These are phyloP conservation scores for Saguinus imperator DNA, from an alignment of 2,113 vertebrate genomes.

Conservation along the genomic window DNA sequence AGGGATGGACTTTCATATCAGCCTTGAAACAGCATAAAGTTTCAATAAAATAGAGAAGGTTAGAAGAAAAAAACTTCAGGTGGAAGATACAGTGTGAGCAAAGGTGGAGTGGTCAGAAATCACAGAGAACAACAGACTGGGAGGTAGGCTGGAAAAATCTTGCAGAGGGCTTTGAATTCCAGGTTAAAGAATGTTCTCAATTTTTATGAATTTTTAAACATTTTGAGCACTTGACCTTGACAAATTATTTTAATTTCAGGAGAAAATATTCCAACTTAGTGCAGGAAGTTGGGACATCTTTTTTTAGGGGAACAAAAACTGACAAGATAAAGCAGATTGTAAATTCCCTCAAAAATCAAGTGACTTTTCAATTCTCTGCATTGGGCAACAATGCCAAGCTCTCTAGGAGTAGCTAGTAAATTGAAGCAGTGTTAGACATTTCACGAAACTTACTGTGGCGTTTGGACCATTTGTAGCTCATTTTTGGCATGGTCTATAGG, in stretches of 20 bases:
- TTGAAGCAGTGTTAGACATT: constrained; percentile 27
- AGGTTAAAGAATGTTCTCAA: not conserved
- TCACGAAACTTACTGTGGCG: not conserved
- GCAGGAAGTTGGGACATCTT: not conserved
- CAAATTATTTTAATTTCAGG: not conserved
- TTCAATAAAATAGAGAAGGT: not conserved
- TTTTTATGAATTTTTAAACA: constrained; percentile 30
- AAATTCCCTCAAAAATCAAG: not conserved
- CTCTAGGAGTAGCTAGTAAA: constrained; percentile 6
- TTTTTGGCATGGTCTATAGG: constrained; percentile 42
- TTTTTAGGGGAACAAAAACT: not conserved
- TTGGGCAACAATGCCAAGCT: not conserved
- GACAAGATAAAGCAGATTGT: not conserved
- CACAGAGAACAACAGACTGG: not conserved
- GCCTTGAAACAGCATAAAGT: not conserved
- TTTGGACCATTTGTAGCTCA: constrained; percentile 40
- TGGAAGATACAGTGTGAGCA: not conserved
- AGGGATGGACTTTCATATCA: not conserved
- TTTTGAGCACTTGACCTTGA: not conserved
- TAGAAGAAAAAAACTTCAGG: not conserved
- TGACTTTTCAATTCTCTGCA: not conserved
- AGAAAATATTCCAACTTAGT: constrained; percentile 27
- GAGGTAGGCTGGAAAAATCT: not conserved
- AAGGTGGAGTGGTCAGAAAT: not conserved
- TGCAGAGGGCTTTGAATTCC: not conserved